These are phyloP conservation scores for Grammomys surdaster DNA, from an alignment of 2,113 vertebrate genomes.

Conservation along the genomic window DNA sequence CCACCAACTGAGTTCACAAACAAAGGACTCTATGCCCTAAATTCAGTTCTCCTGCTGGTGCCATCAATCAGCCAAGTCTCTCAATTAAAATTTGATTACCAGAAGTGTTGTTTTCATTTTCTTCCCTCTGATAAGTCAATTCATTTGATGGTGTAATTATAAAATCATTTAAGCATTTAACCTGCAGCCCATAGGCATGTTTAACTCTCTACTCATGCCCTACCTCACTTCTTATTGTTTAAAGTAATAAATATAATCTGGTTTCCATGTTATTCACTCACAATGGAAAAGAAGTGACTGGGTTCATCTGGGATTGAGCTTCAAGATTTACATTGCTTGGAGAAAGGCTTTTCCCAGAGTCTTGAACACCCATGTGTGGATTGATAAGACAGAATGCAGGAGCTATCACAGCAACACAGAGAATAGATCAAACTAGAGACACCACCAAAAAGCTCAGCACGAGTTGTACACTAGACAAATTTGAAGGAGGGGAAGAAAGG, in stretches of 20 bases:
- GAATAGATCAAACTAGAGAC: background rate
- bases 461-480: background rate
- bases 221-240: background rate
- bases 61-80: conserved; percentile 2
- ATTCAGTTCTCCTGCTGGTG: conserved; percentile 3
- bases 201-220: background rate
- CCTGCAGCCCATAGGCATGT: background rate
- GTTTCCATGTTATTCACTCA: background rate
- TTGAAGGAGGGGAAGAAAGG: background rate
- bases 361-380: background rate
- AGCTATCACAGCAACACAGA: background rate
- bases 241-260: conserved; percentile 59
- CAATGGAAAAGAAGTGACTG: background rate
- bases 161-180: conserved; percentile 66
- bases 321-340: background rate
- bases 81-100: conserved; percentile 64
- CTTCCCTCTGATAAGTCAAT: conserved; percentile 25
- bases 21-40: background rate
- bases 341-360: background rate
- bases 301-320: conserved; percentile 21
- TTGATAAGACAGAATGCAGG: background rate
- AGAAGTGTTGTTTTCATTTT: conserved; percentile 49
- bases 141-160: conserved; percentile 47
- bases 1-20: background rate
- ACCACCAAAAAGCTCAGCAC: background rate